These are phyloP conservation scores for Oreotragus oreotragus DNA, from an alignment of 2,113 vertebrate species.

Conservation along the genomic window DNA sequence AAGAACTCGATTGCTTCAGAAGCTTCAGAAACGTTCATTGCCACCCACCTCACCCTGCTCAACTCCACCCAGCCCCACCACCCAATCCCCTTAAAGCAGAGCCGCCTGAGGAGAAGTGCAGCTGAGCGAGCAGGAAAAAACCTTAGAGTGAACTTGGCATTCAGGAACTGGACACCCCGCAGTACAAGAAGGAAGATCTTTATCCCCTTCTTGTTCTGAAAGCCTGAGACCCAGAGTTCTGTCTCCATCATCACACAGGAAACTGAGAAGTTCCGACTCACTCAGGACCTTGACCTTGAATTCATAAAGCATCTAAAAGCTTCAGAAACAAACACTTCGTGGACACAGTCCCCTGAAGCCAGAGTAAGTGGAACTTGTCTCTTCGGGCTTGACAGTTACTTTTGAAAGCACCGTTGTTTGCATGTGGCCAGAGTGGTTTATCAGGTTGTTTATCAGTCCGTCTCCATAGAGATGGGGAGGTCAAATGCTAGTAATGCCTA, in stretches of 20 bases:
- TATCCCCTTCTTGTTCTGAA: neutral
- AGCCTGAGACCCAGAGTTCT: neutral
- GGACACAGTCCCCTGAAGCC: neutral
- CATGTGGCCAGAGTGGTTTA: neutral
- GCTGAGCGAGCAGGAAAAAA: neutral
- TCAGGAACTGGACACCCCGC: neutral
- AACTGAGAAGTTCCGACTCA: neutral
- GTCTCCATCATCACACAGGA: neutral
- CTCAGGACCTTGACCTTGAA: neutral
- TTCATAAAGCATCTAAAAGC: neutral
- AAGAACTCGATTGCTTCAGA: neutral
- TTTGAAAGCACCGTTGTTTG: neutral
- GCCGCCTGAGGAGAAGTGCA: neutral
- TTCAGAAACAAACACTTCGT: neutral
- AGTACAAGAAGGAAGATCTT: constrained; percentile 14
- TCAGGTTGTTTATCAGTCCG: neutral
- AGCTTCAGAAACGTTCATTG: neutral
- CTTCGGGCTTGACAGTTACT: neutral
- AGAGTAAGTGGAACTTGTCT: constrained; percentile 45
- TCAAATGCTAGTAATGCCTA: too few species aligned
- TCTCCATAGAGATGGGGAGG: neutral
- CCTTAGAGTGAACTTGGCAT: neutral
- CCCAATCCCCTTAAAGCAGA: neutral
- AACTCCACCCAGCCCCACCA: neutral
- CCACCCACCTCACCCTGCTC: neutral